Evolutionary conservation across 2,888 invertebrate species (phyloP).

Genomic region (Cryptus armator): DNA sequence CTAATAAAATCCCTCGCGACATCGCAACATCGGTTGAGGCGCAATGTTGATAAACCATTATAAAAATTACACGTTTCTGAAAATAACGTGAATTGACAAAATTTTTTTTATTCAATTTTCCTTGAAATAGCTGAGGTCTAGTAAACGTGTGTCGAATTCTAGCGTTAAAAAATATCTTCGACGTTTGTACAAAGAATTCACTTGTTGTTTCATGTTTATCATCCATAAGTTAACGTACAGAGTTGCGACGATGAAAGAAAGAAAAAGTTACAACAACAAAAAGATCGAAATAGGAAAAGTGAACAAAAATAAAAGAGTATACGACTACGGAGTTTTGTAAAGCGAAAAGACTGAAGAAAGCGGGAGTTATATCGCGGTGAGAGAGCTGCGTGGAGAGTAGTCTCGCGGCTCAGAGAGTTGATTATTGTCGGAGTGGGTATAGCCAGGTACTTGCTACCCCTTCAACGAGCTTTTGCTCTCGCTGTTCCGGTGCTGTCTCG

Average conservation of each 20-base stretch:
- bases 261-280: not conserved
- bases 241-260: not conserved
- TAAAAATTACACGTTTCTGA: too few species aligned
- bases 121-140: too few species aligned
- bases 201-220: not conserved
- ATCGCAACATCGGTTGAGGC: too few species aligned
- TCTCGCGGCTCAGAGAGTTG: conserved; percentile 25
- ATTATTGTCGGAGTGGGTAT: conserved; percentile 47
- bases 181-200: too few species aligned
- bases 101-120: too few species aligned
- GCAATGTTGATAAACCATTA: too few species aligned
- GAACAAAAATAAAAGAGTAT: not conserved
- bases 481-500: conserved; percentile 71
- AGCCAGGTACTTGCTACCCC: conserved; percentile 18
- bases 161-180: too few species aligned
- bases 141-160: too few species aligned
- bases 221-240: too few species aligned
- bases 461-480: conserved; percentile 54
- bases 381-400: conserved; percentile 11
- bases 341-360: conserved; percentile 15
- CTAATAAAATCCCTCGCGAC: too few species aligned
- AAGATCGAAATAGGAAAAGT: not conserved
- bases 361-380: conserved; percentile 3
- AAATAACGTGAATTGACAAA: too few species aligned
- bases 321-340: not conserved